Base-by-base conservation (phyloP, 2,888 invertebrate species). In the Drosophila parthenogenetica region DNA sequence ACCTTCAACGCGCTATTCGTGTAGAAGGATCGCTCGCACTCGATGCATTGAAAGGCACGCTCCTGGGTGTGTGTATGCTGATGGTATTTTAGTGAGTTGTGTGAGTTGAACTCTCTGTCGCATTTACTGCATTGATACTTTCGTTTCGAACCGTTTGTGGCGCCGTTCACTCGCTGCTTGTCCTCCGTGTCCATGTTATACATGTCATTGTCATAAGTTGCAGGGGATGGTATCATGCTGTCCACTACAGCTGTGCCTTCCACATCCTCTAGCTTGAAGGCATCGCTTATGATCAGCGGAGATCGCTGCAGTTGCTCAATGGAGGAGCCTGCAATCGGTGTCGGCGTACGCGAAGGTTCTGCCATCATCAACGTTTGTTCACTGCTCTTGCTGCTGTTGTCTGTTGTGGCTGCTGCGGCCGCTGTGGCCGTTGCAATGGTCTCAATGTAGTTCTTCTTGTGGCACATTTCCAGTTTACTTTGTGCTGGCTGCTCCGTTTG, bases 51-150 rank as follows among this genome's bases (percentile, higher is more conserved):
- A 89, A 96, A 96, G 13, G 95, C 95, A 43, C 96, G 93, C 89
- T 95, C 94, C 3, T 96, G 96, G 7, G 95, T 95, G 85, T 97
- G 97, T 45, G 96, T 96, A 77, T 96, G 92, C 93, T 95, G 93
- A 87, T 98, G 97, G 92, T 97, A 97, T 68, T 97, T 94, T 55
- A 97, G 92, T 8, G 97, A 97, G 91, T 97, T 97, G 69, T 96
- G 93, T 77, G 97, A 97, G 63, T 94, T 94, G 90, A 97, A 97
- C 60, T 95, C 94, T 16, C 96, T 93, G 11, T 94, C 94, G 81
- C 98, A 98, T 51, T 88, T 90, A 5, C 79, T 66, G 57, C 92
- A 92, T 16, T 75, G 71, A 54, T 79, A 87, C n/a, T 85, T 84
- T 5, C 75, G 71, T 0, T 69, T 79, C 0, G 64, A 2, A 7